These are phyloP conservation scores for Musca vetustissima DNA, from an alignment of 1,140 invertebrate species.

Conservation along the genomic window DNA sequence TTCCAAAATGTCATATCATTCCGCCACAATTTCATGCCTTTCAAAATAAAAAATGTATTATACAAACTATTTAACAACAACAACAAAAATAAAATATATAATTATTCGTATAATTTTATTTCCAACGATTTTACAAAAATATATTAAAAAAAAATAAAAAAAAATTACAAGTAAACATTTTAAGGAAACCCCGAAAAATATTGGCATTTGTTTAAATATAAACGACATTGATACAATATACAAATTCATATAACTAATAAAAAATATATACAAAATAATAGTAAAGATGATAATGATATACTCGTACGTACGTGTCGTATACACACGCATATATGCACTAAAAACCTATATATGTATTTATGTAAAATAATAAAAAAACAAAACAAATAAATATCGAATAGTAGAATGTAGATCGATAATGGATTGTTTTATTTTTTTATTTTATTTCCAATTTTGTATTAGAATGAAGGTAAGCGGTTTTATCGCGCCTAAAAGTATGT, in stretches of 20 bases:
- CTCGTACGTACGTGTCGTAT: too few relatives aligned
- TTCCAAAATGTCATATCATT: too few relatives aligned
- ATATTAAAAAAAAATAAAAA: neutral
- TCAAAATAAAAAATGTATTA: conserved; percentile 5
- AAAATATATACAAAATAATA: neutral
- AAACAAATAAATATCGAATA: conserved; percentile 2
- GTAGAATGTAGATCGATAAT: neutral
- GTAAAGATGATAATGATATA: neutral
- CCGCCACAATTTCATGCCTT: too few relatives aligned
- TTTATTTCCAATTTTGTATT: neutral
- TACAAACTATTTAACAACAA: conserved; percentile 2
- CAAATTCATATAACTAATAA: conserved; percentile 3
- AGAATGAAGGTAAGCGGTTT: too few relatives aligned
- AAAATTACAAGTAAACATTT: neutral
- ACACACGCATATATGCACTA: too few relatives aligned
- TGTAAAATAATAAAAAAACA: conserved; percentile 12
- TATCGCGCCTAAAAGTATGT: too few relatives aligned
- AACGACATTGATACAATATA: neutral
- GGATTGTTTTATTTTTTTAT: neutral
- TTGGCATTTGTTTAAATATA: conserved; percentile 6
- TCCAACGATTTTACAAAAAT: conserved; percentile 8
- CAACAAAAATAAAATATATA: neutral
- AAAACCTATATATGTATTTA: conserved; percentile 12
- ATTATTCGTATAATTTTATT: conserved; percentile 6
- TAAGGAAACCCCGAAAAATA: neutral